Evolutionary conservation across 2,888 invertebrate species (phyloP), one percentile per base, ranked within the genome.

Genomic region (Apamea epomidion): DNA sequence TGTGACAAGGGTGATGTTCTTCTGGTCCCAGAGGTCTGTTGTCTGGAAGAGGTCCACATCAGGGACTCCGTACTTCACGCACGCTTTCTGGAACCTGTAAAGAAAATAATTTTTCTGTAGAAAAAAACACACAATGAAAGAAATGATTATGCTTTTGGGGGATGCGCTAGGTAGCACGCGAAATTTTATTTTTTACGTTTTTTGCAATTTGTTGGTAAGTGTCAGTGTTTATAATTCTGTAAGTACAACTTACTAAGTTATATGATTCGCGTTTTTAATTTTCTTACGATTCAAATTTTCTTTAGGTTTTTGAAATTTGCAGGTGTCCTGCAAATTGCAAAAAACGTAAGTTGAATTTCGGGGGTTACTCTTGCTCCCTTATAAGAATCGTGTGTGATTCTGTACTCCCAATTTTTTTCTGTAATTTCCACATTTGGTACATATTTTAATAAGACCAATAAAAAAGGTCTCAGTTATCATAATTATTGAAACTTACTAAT

Each of bases 41-140:
- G 99, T 98, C 96, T 99, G 99, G 97, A 99, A 99, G 21, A 98
- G 97, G 93, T 99, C 99, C 1, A 98, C 98, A 89, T 98, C 98
- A 12, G 98, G 98, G 1, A 99, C 98, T 75, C 99, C 99, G 91
- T 99, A 98, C 91, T 97, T 98, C 69, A 98, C 97, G 92, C 98
- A 98, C 2, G 98, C 99, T 88, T 98, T 98, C 90, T 98, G 98
- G 94, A 99, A 99, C 92, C 98, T 98, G 94, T 5, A n/a, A 81
- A 70, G 94, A 94, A 82, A 86, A 78, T 85, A 76, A 18, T 18
- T 14, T 1, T 32, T 68, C 32, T 2, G 0, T 25, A 5, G n/a
- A 32, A 21, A 67, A 29, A 29, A 29, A 21, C 10, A 18, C 10
- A 29, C 29, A 70, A 14, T 21, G 21, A 12, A 25, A 45, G 8